Base-by-base conservation (phyloP, 2,113 vertebrate species). In the Eclectus roratus region DNA sequence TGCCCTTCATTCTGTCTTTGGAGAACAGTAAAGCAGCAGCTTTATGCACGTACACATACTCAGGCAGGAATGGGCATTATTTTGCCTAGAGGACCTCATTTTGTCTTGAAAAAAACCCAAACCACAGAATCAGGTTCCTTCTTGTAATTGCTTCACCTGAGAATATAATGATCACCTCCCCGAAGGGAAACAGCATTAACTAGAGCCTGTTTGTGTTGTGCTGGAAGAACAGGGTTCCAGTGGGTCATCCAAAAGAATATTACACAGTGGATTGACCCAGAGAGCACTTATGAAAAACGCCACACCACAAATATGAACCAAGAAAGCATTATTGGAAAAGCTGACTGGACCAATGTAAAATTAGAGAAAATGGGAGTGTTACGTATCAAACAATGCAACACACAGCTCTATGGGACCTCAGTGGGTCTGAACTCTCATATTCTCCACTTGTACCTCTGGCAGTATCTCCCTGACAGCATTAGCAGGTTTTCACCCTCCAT, bases 201-300 rank as follows among this genome's bases (percentile, higher is more conserved):
- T 17, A 55, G 7, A 71, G 64, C 44, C 61, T 73, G 53, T 58
- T 85, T 69, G n/a, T 74, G 28, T 65, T 56, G n/a, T 84, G 44
- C 74, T 77, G 53, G 71, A 92, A 95, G 71, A 83, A 43, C 44
- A 68, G 46, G 35, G 47, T 47, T 86, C 35, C 68, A 44, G 55
- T 77, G 65, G 27, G 92, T 88, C 87, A 93, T 91, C 72, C 83
- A 93, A 81, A 84, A 85, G 86, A 72, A 94, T 87, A 91, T 84
- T 96, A 73, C 91, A 79, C 61, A 72, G 61, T 72, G 88, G 82
- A 93, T 71, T 95, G 83, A 90, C 64, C 68, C 72, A 95, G 85
- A 91, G 37, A 94, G 88, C 77, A 73, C 50, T 93, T 88, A 74
- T 65, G 68, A 64, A 88, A 94, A 96, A 93, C 71, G 88, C 74